A percentile compares a stretch with the other conserved stretches of the same genome.
Conservation (phyloP, 2,113 vertebrate species). For the Halichoeres trimaculatus region DNA sequence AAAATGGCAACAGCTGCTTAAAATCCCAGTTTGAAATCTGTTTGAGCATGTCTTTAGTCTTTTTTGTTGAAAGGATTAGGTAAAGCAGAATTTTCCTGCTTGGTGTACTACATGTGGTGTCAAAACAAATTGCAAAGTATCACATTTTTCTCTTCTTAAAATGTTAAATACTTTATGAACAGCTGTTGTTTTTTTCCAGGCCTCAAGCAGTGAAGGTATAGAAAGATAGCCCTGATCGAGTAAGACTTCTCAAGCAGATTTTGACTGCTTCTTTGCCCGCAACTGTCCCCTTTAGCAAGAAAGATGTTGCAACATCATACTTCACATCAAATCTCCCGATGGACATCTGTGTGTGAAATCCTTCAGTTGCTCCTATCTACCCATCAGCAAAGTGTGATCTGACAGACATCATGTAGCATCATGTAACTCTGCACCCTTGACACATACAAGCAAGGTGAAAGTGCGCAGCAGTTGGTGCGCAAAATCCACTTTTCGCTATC, state of each 20-base stretch:
- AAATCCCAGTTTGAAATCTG: not conserved
- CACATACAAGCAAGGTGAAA: constrained; percentile 28
- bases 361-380: constrained; percentile 65
- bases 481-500: constrained; percentile 54
- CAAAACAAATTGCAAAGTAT: no score
- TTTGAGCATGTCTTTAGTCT: not conserved
- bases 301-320: constrained; percentile 33
- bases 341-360: constrained; percentile 42
- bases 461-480: constrained; percentile 48
- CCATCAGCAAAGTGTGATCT: constrained; percentile 50
- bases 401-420: constrained; percentile 42
- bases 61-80: not conserved
- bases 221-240: constrained; percentile 8
- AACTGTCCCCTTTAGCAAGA: constrained; percentile 56
- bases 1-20: not conserved
- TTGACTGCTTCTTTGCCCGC: constrained; percentile 26
- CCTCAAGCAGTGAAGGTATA: constrained; percentile 2
- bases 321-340: constrained; percentile 31
- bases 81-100: not conserved
- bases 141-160: not conserved
- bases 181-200: not conserved
- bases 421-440: constrained; percentile 41
- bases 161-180: not conserved
- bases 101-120: not conserved
- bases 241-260: constrained; percentile 16